These are phyloP conservation scores for Zaprionus taronus DNA, from an alignment of 1,140 invertebrate genomes.

Conservation along the genomic window DNA sequence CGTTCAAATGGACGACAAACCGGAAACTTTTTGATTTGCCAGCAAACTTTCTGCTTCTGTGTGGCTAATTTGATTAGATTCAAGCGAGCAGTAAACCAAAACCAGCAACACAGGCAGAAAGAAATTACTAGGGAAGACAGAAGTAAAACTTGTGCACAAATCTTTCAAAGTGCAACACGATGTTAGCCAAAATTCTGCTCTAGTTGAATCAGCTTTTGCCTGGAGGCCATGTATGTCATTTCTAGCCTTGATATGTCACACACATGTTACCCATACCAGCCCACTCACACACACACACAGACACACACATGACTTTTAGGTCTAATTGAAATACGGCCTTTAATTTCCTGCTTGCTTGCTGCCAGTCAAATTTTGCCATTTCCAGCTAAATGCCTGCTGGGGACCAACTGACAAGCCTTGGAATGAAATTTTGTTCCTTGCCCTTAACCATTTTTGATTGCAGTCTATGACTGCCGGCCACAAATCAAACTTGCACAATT, in stretches of 20 bases:
- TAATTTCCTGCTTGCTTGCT: constrained; percentile 47
- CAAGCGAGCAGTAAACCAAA: constrained; percentile 31
- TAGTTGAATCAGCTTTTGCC: neutral
- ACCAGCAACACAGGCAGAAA: neutral
- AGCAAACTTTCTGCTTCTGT: constrained; percentile 46
- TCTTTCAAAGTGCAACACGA: constrained; percentile 51
- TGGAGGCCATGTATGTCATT: constrained; percentile 33
- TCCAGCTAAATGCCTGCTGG: constrained; percentile 19
- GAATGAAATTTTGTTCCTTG: constrained; percentile 9
- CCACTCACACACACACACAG: neutral
- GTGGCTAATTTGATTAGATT: constrained; percentile 68
- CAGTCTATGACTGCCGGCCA: constrained; percentile 22
- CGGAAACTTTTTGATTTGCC: constrained; percentile 55
- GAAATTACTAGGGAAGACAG: neutral
- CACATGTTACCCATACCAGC: neutral
- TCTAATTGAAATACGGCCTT: constrained; percentile 40
- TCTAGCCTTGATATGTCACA: constrained; percentile 26
- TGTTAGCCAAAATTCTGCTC: constrained; percentile 16
- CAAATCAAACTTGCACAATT: constrained; percentile 30
- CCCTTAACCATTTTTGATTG: constrained; percentile 15
- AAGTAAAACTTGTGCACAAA: constrained; percentile 24
- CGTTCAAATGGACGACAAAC: constrained; percentile 44
- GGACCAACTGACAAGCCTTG: constrained; percentile 2
- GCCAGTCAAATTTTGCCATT: constrained; percentile 30
- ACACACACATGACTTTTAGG: neutral